phyloP scores from a whole-genome alignment of 2,797 vertebrate species.

The Malurus leucopterus region DNA sequence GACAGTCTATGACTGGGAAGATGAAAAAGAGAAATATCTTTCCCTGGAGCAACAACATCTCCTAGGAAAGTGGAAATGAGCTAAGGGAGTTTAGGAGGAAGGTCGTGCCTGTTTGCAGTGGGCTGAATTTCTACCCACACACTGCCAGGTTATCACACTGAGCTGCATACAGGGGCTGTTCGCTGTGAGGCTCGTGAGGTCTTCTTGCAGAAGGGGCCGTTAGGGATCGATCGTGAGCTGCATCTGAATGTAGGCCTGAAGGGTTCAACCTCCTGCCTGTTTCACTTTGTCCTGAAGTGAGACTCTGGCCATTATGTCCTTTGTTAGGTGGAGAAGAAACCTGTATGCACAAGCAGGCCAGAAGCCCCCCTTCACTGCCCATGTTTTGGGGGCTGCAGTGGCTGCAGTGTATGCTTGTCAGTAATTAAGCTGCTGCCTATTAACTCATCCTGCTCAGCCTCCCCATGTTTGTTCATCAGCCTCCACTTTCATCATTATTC shows the following conservation, averaged over 20 bases:
- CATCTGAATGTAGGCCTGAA: not conserved
- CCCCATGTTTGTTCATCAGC: not conserved
- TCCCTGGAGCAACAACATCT: not conserved
- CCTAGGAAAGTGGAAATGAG: not conserved
- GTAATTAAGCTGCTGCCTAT: not conserved
- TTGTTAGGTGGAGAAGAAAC: not conserved
- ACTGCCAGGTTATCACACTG: not conserved
- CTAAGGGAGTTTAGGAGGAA: not conserved
- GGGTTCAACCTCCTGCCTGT: not conserved
- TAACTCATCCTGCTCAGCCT: not conserved
- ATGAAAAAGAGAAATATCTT: not conserved
- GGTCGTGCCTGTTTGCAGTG: not conserved
- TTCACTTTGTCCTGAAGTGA: not conserved
- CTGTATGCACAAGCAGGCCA: not conserved
- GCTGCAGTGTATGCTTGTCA: not conserved
- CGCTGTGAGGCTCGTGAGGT: not conserved
- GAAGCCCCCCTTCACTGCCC: not conserved
- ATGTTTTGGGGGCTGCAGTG: not conserved
- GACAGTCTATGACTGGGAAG: not conserved
- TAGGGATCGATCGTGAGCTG: not conserved
- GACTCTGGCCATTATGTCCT: not conserved
- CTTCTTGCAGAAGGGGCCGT: fast-evolving
- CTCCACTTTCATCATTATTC: not conserved
- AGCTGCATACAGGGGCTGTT: not conserved
- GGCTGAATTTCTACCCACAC: not conserved